Percentiles rank a stretch among this genome's conserved stretches.
phyloP scores from a whole-genome alignment of 1,140 invertebrate genomes.

The Diuraphis noxia region DNA sequence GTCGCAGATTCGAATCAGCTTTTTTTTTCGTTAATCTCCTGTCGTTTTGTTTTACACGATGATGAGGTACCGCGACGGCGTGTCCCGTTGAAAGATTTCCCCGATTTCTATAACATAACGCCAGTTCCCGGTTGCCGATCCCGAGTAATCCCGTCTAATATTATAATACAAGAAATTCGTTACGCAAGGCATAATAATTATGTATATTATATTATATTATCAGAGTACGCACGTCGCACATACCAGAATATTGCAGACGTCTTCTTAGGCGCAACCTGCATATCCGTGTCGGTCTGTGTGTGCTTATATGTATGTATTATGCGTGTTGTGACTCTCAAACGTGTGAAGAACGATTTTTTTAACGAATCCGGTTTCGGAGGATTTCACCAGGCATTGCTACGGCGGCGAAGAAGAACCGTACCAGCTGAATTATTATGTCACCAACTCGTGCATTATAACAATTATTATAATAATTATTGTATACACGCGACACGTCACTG shows the following conservation, averaged over 20 bases:
- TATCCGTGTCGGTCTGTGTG: neutral
- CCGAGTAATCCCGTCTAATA: neutral
- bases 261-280: neutral
- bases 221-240: neutral
- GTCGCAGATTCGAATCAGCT: neutral
- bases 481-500: neutral
- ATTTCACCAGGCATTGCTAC: conserved; percentile 27
- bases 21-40: neutral
- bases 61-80: neutral
- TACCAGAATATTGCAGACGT: neutral
- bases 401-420: neutral
- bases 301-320: neutral
- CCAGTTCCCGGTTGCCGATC: neutral
- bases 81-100: conserved; percentile 10
- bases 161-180: conserved; percentile 9
- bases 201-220: neutral
- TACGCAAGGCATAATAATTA: neutral
- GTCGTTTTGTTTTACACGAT: neutral
- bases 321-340: neutral
- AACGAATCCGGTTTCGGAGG: conserved; percentile 23
- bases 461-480: neutral
- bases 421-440: neutral
- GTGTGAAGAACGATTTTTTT: neutral
- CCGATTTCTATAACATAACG: conserved; percentile 7
- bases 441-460: neutral